Base-by-base conservation (phyloP, 2,113 vertebrate genomes). In the Sigmodon hispidus region DNA sequence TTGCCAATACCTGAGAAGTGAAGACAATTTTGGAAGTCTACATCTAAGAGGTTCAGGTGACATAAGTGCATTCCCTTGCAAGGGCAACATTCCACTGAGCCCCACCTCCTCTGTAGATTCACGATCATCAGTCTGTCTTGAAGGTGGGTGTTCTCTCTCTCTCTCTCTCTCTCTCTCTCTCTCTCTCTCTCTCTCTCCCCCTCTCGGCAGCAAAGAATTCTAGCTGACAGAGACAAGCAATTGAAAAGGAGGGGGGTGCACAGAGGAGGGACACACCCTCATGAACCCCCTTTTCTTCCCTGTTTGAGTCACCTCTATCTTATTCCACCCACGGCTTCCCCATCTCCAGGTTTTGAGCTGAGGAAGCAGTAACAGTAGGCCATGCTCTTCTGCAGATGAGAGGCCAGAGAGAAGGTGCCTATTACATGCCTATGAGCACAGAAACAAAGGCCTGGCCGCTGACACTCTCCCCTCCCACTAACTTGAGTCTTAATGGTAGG, bases 401-500 rank as follows among this genome's bases (percentile, higher is more conserved):
- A 98, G 91, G 87, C 95, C 94, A 95, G n/a, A 97, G 98, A 94
- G 59, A 90, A 94, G 98, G 97, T 98, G 96, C 93, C 94, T 65
- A 83, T 96, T 98, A 97, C 97, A 96, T 92, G 97, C 98, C 92
- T 96, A 75, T 96, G 55, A 24, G 93, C 70, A 36, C 96, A 97
- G 96, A 98, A 89, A 97, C 97, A 97, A 97, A 98, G 97, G 87
- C 95, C 87, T 5, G n/a, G 91, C 87, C 93, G 91, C 95, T 69
- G 97, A 95, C 76, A 93, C 84, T 95, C 83, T 96, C 97, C 88
- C 96, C 83, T 97, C 97, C 96, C 96, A 98, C 98, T 92, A 97
- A 97, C 97, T 98, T 97, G 97, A 97, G 97, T 98, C 98, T 98
- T 98, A 99, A 99, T 98, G 98, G 98, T 98, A 98, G 98, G 98